These are phyloP conservation scores for Euwallacea similis DNA, from an alignment of 1,140 invertebrate genomes.

Conservation along the genomic window DNA sequence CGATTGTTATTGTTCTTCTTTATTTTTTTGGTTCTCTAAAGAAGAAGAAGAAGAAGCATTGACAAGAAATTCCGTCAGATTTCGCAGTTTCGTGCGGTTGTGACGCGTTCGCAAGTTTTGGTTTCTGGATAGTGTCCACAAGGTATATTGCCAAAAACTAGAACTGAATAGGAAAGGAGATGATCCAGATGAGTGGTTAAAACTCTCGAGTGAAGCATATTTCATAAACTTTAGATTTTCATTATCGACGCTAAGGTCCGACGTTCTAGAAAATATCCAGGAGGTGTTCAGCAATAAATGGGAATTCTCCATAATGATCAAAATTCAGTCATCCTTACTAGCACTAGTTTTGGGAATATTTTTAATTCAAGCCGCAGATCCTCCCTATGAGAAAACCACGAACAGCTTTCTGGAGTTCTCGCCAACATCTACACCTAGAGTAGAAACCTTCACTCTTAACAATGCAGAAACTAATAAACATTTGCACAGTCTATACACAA, in stretches of 20 bases:
- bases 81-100: neutral
- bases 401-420: constrained; percentile 21
- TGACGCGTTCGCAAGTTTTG: neutral
- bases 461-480: neutral
- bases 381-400: constrained; percentile 40
- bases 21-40: neutral
- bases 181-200: too few species aligned
- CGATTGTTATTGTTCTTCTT: constrained; percentile 3
- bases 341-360: constrained; percentile 52
- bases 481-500: constrained; percentile 11
- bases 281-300: constrained; percentile 42
- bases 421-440: constrained; percentile 9
- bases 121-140: too few species aligned
- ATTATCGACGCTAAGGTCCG: too few species aligned
- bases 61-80: too few species aligned
- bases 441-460: neutral
- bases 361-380: constrained; percentile 52
- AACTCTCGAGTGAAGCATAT: too few species aligned
- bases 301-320: constrained; percentile 52
- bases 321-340: constrained; percentile 50
- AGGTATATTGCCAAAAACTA: too few species aligned
- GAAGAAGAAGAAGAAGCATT: neutral
- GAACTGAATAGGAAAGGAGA: too few species aligned
- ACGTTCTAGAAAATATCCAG: neutral
- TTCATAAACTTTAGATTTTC: neutral